Base-by-base conservation (phyloP, 2,113 vertebrate species). In the Nematolebias whitei region DNA sequence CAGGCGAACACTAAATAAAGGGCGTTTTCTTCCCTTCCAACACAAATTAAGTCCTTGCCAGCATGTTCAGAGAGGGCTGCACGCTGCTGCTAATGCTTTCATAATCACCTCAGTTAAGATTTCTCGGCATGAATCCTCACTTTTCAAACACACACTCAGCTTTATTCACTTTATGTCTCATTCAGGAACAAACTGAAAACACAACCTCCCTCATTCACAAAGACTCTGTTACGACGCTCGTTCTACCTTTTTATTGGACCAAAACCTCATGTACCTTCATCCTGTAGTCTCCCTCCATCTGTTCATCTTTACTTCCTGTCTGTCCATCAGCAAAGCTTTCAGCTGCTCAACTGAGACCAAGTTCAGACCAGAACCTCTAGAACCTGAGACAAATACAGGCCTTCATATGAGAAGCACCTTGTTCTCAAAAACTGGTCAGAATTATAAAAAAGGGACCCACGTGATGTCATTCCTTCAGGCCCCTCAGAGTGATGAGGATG, bases 71-170 rank as follows among this genome's bases (percentile, higher is more conserved):
- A 88, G 87, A n/a, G n/a, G 82, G 79, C 74, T 87, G 78, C 84
- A 86, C 80, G 82, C 78, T 79, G 78, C 71, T 68, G 60, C 80
- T 91, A 91, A 91, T 90, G 88, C 77, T 76, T 74, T 77, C 72
- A 85, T 92, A 90, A 92, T 91, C 90, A 89, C 90, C 85, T 74
- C 81, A 67, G 86, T 81, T 79, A 85, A 76, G 82, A 83, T 87
- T 80, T 89, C 89, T 65, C 92, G 87, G 90, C 87, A 73, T 70
- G 91, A 76, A 62, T 50, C 74, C 68, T 78, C 76, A 74, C 82
- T 74, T 72, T 73, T 77, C 61, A 32, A 61, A 63, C 61, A 35
- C 61, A 55, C 54, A 5, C 62, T 19, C n/a, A n/a, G 35, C 12
- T 24, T 56, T 45, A n/a, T 18, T 44, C 18, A 6, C 61, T 14